phyloP scores from a whole-genome alignment of 2,113 vertebrate genomes.

The Coreoperca whiteheadi region DNA sequence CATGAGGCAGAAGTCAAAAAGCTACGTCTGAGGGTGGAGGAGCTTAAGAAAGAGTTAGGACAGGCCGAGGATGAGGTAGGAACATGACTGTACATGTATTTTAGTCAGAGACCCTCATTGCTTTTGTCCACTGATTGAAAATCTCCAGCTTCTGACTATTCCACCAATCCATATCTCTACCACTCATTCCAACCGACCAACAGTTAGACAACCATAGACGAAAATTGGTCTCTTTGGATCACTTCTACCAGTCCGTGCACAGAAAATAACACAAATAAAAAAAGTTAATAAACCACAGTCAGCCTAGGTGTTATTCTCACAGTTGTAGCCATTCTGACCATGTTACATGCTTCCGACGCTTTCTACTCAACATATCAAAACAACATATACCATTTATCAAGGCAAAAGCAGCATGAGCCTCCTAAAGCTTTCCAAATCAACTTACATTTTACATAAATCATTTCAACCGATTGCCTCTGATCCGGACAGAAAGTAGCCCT shows the following conservation, averaged over 20 bases:
- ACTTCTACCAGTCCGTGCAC: too few species aligned
- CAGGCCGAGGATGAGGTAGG: conserved; percentile 94
- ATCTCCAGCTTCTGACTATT: neutral
- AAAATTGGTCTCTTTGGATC: neutral
- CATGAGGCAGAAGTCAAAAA: conserved; percentile 96
- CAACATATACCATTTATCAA: too few species aligned
- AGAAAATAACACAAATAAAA: too few species aligned
- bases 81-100: neutral
- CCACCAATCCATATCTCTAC: neutral
- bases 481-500: neutral
- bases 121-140: neutral
- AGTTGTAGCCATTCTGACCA: too few species aligned
- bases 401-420: too few species aligned
- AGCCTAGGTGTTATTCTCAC: too few species aligned
- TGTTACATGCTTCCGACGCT: too few species aligned
- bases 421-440: too few species aligned
- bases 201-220: neutral
- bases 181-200: neutral
- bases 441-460: too few species aligned
- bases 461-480: neutral
- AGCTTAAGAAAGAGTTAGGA: conserved; percentile 98
- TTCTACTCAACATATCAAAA: too few species aligned
- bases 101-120: neutral
- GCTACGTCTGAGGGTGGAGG: conserved; percentile 93
- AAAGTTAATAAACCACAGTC: too few species aligned